Base-by-base conservation (phyloP, 2,113 vertebrate genomes). In the Phaethon lepturus region DNA sequence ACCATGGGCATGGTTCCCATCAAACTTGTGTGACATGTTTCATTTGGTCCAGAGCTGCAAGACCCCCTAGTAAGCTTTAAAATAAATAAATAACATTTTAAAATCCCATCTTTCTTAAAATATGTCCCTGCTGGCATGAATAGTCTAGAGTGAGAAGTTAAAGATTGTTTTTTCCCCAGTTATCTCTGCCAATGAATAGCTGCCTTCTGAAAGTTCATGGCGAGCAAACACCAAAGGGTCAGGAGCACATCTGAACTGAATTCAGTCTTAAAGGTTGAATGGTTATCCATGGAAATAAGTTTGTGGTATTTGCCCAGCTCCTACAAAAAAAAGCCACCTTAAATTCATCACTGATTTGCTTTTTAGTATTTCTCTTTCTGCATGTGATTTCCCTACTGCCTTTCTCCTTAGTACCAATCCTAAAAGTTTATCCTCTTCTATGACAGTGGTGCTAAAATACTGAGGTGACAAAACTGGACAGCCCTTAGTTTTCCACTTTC, bases 401-500 rank as follows among this genome's bases (percentile, higher is more conserved):
- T 47, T 87, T 94, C 53, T 82, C 66, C 33, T 79, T 80, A 56
- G 75, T 92, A 56, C 52, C 26, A 72, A 20, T 93, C 83, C 62
- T 67, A 56, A 60, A 86, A 44, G 33, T 53, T 93, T 95, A 83
- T 88, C 66, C 69, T 87, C n/a, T 47, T 40, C 89, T 80, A 12
- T 88, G 90, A 86, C 80, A 86, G 77, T 78, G 77, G 78, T 94
- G 79, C 53, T 93, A 95, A 97, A 97, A 95, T 82, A 95, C 62
- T 69, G 90, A 97, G 50, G 92, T 90, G 94, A 52, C 88, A 95
- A 90, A 97, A 64, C 86, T 96, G 96, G 94, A 94, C 56, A 82
- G 72, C 47, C 23, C 40, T 87, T 60, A 53, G 42, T 86, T 97
- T 97, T 95, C 76, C 88, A 88, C 75, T 97, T 97, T 82, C 71